Conservation (phyloP, 2,113 vertebrate species). For the Dasyprocta punctata region DNA sequence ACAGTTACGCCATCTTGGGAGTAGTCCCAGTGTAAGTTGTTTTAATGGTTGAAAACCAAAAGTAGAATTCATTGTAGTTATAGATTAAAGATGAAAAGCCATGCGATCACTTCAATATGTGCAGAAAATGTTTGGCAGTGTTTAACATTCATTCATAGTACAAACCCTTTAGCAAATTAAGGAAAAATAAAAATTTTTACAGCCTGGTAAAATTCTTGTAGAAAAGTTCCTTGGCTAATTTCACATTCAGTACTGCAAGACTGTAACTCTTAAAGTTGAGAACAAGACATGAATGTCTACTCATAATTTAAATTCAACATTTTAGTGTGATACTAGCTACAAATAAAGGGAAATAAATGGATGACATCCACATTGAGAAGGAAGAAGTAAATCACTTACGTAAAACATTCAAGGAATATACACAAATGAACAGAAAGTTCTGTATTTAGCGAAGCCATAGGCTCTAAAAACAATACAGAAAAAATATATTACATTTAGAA, state of each 20-base stretch:
- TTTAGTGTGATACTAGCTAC: not conserved
- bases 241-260: not conserved
- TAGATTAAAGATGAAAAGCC: not conserved
- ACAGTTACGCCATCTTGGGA: too few relatives aligned
- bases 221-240: not conserved
- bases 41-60: conserved; percentile 15
- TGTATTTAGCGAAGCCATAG: not conserved
- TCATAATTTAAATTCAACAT: not conserved
- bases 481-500: not conserved
- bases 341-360: not conserved
- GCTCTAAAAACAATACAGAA: not conserved
- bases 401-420: not conserved
- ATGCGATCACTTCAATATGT: not conserved
- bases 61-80: not conserved
- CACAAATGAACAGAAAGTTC: not conserved
- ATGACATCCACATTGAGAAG: not conserved
- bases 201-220: not conserved
- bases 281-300: not conserved
- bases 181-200: not conserved
- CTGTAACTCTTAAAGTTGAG: not conserved
- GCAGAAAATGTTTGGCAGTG: not conserved
- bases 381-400: not conserved
- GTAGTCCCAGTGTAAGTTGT: not conserved
- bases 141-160: not conserved
- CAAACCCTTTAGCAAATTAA: not conserved